phyloP scores from a whole-genome alignment of 2,797 vertebrate species.

The Thunnus albacares region DNA sequence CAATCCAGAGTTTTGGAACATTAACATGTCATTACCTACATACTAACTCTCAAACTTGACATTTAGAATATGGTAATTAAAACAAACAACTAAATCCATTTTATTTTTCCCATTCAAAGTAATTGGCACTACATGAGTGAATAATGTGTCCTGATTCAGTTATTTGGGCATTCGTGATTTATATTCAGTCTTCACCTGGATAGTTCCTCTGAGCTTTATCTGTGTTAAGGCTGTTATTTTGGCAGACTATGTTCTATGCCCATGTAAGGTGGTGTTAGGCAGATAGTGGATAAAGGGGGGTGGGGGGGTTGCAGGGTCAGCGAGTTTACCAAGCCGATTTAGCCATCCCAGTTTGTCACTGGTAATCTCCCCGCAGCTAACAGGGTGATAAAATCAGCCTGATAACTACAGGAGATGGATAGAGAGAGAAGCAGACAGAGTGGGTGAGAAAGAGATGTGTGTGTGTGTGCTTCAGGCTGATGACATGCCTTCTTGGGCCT shows the following conservation, averaged over 20 bases:
- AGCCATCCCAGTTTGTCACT: conserved; percentile 81
- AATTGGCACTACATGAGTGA: background rate
- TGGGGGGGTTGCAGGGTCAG: conserved; percentile 62
- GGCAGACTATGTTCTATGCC: conserved; percentile 43
- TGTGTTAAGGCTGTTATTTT: conserved; percentile 55
- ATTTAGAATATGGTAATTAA: background rate
- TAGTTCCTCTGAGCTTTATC: conserved; percentile 47
- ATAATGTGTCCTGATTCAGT: background rate
- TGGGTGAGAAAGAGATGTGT: conserved; percentile 56
- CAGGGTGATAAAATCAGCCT: conserved; percentile 71
- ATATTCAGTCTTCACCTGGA: conserved; percentile 13
- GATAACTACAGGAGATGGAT: conserved; percentile 70
- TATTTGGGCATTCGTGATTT: background rate
- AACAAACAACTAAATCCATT: background rate
- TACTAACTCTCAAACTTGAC: background rate
- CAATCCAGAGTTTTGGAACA: background rate
- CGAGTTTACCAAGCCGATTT: conserved; percentile 83
- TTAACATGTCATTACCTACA: background rate
- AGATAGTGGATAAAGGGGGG: conserved; percentile 49
- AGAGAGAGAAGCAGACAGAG: conserved; percentile 54
- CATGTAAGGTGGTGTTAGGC: conserved; percentile 73
- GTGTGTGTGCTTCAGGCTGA: conserved; percentile 12
- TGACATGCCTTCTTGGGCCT: conserved; percentile 36
- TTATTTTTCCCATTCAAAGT: background rate
- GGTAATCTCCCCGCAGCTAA: conserved; percentile 80